Conservation (phyloP, 2,113 vertebrate species). For the Sander lucioperca region DNA sequence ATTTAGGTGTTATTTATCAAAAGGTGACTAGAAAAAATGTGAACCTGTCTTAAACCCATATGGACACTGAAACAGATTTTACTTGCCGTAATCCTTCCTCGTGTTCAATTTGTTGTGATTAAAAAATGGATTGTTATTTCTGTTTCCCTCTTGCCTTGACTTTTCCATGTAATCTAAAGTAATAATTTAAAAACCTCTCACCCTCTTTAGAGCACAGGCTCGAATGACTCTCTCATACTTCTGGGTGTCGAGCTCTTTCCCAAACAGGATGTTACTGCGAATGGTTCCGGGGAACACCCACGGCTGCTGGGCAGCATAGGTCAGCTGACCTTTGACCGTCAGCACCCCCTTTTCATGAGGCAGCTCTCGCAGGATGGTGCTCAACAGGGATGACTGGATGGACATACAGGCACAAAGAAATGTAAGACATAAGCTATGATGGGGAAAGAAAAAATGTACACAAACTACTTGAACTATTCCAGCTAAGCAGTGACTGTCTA, state of each 20-base stretch:
- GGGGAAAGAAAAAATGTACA: background rate
- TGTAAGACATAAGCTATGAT: background rate
- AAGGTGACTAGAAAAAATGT: no score
- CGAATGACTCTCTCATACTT: slow-evolving; percentile 91
- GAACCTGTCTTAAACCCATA: no score
- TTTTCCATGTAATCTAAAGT: background rate
- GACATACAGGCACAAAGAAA: background rate
- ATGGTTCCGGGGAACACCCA: slow-evolving; percentile 98
- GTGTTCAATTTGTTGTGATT: no score
- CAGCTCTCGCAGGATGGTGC: slow-evolving; percentile 92
- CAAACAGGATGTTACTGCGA: slow-evolving; percentile 97
- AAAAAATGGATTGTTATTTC: no score
- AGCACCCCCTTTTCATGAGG: slow-evolving; percentile 86
- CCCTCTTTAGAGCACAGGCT: slow-evolving; percentile 94
- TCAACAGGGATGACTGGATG: slow-evolving; percentile 92
- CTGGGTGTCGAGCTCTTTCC: slow-evolving; percentile 89
- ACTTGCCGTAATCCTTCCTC: no score
- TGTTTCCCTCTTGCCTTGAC: no score
- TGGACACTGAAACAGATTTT: no score
- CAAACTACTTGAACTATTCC: background rate
- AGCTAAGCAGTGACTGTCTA: no score
- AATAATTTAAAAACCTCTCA: slow-evolving; percentile 61
- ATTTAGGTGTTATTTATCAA: no score
- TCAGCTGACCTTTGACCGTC: slow-evolving; percentile 88
- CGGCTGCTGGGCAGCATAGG: slow-evolving; percentile 95